Evolutionary conservation across 2,888 invertebrate genomes (phyloP), one percentile per base, ranked within the genome.

Genomic region (Hipparchia sbordonii): DNA sequence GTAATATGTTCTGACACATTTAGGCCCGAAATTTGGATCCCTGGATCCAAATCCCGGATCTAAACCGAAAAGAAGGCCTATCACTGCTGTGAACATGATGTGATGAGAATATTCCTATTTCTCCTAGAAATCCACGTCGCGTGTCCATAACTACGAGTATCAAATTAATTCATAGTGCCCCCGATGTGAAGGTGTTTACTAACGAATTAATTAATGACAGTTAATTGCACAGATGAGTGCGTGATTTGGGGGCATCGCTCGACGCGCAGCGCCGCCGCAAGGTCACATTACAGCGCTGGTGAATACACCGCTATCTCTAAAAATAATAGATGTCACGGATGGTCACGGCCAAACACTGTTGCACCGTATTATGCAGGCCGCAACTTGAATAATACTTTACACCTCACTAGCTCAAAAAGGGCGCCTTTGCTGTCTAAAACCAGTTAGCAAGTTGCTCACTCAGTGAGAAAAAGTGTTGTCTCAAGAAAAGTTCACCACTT

Each of bases 201-300:
- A 63, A 57, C 57, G 57, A 63, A 71, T 71, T 48, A 73, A 48
- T 62, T 51, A 9, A 51, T 51, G 10, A 0, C 51, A 51, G 10
- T 9, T 51, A 51, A 51, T 51, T 51, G 51, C 7, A 7, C 12
- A 13, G 12, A 13, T 57, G 56, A 10, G 23, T 57, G 23, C 56
- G 56, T 57, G 62, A 6, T 62, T 46, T n/a, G 62, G 62, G 39
- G 13, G 62, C 62, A 12, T 62, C 48, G 62, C 13, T 62, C 62
- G 62, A 2, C 48, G 62, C 8, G 23, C 48, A n/a, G n/a, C 48
- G 13, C 7, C 13, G 13, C 13, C 48, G 1, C 67, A 59, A 66
- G 65, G 65, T 71, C 57, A 65, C 59, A 51, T 70, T 56, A 54
- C 12, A 12, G 39, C 7, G 56, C 62, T 57, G 54, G 70, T 63